Evolutionary conservation across 2,888 invertebrate genomes (phyloP), one percentile per base, ranked within the genome.

Genomic region (Cantharis rufa): DNA sequence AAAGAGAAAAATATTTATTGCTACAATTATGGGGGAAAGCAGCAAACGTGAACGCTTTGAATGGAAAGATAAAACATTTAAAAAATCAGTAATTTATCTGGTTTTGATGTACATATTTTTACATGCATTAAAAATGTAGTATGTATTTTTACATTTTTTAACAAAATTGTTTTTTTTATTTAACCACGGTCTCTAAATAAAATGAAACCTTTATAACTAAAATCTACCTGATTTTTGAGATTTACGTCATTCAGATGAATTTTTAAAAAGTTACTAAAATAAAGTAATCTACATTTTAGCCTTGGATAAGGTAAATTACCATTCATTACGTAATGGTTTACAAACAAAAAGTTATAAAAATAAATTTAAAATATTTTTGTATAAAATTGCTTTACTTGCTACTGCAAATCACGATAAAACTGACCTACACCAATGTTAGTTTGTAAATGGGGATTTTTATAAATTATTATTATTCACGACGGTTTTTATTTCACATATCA

Each of bases 71-170:
- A 21, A 66, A 66, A 5, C 64, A 66, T 66, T 11, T 66, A n/a
- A 86, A 79, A 48, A 77, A 72, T 78, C 82, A 10, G 80, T 80
- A 9, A 73, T 74, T 15, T 74, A n/a, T n/a, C n/a, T 27, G 0
- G 21, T 2, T 10, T 27, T 27, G 27, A 27, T 27, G 27, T 18
- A 18, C 18, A 18, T 18, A 18, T 2, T 18, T 18, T 18, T 18
- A 18, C 18, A 18, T 18, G 2, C 27, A 27, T 10, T 27, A 27
- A 27, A 27, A 27, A 27, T 27, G 10, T 10, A 3, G 10, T 10
- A 3, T 27, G 10, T 10, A 18, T 18, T 18, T 18, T 18, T 18
- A 18, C 2, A 18, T 18, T 18, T 18, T 18, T 1, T 3, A 18
- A 27, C 27, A 27, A 21, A 21, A 5, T 21, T 21, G 21, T 3